Evolutionary conservation across 2,888 invertebrate genomes (phyloP), one percentile per base, ranked within the genome.

Genomic region (Heliconius cydno): DNA sequence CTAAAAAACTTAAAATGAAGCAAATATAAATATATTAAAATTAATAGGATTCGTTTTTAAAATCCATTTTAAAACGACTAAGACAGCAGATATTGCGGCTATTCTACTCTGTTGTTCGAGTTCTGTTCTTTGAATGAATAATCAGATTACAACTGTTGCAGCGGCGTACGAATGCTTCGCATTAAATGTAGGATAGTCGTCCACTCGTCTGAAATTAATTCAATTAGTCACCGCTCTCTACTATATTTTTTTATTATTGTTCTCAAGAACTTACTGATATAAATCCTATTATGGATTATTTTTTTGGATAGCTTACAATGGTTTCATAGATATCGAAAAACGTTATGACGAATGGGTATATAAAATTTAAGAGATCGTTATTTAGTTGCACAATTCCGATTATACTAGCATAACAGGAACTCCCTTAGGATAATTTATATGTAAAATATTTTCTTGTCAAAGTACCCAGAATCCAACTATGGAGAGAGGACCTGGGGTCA

Each of bases 131-230:
- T 84, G 84, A 85, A 86, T 83, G 85, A 85, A 84, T 85, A 86
- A 87, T 86, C 84, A 83, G 85, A 86, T 86, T 86, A 83, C 82
- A 81, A 79, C 84, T 85, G 85, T 87, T 86, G 87, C 86, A 85
- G 85, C 83, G 80, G 84, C 81, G 71, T 83, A 82, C 81, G 83
- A 84, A 84, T 84, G 84, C 83, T 85, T 84, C 80, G 85, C 84
- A 87, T 88, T 87, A 87, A 88, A 87, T 88, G 85, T 87, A 89
- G 87, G 86, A 88, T 88, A 87, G 85, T 84, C 82, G 84, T 84
- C 85, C 85, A 84, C 84, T 85, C 84, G 84, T 79, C 86, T 85
- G 84, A 83, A 84, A 83, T 83, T 77, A 77, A 82, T 82, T 82
- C 78, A 83, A 84, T 83, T 83, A 82, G 77, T 71, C 76, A 77